Base-by-base conservation (phyloP, 2,888 invertebrate genomes). In the Allacma fusca region DNA sequence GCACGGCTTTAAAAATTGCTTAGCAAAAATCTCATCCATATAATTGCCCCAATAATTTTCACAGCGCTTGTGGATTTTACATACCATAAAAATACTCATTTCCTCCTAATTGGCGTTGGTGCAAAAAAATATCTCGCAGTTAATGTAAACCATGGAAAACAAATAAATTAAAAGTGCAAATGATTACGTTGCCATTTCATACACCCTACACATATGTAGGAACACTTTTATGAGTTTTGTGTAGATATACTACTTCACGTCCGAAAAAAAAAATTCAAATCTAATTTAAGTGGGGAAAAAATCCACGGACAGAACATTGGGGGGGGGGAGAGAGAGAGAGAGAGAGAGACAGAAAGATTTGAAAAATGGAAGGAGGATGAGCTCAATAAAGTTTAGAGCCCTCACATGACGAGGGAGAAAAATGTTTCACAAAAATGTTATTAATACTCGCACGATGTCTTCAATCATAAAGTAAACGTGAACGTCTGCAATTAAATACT, bases 341-440 rank as follows among this genome's bases (percentile, higher is more conserved):
- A 40, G 7, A 19, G 9, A 50, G 2, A 50, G n/a, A 50, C 16
- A 19, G 50, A 19, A 50, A n/a, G 50, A 50, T 34, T 7, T 50
- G 50, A 50, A 50, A 50, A 50, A 50, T 50, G 5, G 16, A 12
- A 16, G 19, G 34, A 34, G n/a, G 16, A 50, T 50, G 50, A 50
- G 50, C 50, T 50, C 50, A 50, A 50, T 50, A 50, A 50, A 12
- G 50, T 19, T 50, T 50, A 50, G 50, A 50, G 50, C n/a, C n/a
- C 50, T 34, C 34, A 34, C 34, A 4, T 34, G 4, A 50, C 9
- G 19, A n/a, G n/a, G 19, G 4, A 19, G 16, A 50, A 50, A 50
- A 50, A 50, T 50, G 50, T 16, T 5, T 2, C 19, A 16, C 50
- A 50, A 50, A 50, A 50, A 50, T 50, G 9, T 50, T 50, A 50